Evolutionary conservation across 2,113 vertebrate genomes (phyloP), one percentile per base, ranked within the genome.

Genomic region (Tricholaema leucomelas): DNA sequence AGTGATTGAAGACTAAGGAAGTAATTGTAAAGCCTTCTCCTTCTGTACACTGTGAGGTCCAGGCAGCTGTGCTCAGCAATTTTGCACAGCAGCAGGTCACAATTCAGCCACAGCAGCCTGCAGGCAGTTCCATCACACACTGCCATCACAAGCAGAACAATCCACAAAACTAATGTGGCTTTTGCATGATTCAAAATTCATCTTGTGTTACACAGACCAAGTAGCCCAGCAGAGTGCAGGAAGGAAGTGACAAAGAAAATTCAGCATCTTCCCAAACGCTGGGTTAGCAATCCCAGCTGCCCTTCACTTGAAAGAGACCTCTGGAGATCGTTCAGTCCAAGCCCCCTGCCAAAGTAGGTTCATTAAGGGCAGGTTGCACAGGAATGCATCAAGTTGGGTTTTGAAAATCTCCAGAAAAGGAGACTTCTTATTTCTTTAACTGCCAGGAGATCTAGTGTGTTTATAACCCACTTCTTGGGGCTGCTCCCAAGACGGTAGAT

Each of bases 121-220:
- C n/a, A 12, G 36, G 38, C 70, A 66, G 38, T 7, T 10, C 40
- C 1, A 46, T 44, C 44, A 2, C 5, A 1, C 52, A 15, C 20
- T 4, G 25, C 46, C 63, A 44, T 4, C 12, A 4, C 10, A 9
- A 44, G 15, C 7, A 2, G 0, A 28, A 30, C 2, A 0, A 31
- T n/a, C 33, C 27, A 1, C 0, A 54, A 48, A 63, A 36, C 42
- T 18, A 7, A 21, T 0, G 10, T 3, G 6, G n/a, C 3, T 27
- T 55, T 24, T 48, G 27, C 17, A 46, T 0, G 12, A 31, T 30
- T 28, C 21, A 36, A 8, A 64, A 56, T 35, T 20, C 27, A 24
- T 50, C 60, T 9, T 14, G 15, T 25, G 35, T 30, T 36, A 20
- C 72, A 19, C 28, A 31, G 17, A 50, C 25, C 1, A 6, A 61